A percentile compares a stretch with the other conserved stretches of the same genome.
Evolutionary conservation across 1,140 invertebrate genomes (phyloP).

Genomic region (Nylanderia fulva): DNA sequence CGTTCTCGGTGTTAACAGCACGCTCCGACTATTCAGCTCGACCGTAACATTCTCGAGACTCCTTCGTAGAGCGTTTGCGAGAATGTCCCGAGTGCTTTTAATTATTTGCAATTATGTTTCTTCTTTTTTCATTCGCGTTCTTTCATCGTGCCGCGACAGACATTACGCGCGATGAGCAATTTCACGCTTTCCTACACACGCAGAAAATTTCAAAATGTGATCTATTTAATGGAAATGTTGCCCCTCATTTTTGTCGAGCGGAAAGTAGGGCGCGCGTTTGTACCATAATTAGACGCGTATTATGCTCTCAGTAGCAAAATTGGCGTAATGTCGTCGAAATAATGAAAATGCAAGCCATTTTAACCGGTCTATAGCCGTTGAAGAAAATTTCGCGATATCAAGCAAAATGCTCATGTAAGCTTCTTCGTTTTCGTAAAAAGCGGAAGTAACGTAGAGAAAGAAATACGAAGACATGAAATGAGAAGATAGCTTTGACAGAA

Average conservation of each 20-base stretch:
- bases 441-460: neutral
- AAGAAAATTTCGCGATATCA: conserved; percentile 32
- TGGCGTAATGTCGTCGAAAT: conserved; percentile 50
- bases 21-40: neutral
- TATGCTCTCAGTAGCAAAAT: conserved; percentile 40
- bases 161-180: neutral
- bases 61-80: neutral
- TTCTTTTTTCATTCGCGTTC: neutral
- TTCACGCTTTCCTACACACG: conserved; percentile 15
- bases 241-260: neutral
- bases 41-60: conserved; percentile 10
- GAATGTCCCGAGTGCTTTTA: conserved; percentile 17
- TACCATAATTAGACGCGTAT: conserved; percentile 43
- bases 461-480: neutral
- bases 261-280: conserved; percentile 35
- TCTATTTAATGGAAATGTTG: conserved; percentile 44
- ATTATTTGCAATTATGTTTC: conserved; percentile 51
- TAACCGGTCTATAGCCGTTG: neutral
- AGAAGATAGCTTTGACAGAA: neutral
- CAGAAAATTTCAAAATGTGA: conserved; percentile 50
- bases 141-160: neutral
- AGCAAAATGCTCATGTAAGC: conserved; percentile 16
- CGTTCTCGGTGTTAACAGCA: neutral
- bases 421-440: neutral
- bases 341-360: conserved; percentile 53